These are phyloP conservation scores for Aphidius gifuensis DNA, from an alignment of 1,140 invertebrate species.

Conservation along the genomic window DNA sequence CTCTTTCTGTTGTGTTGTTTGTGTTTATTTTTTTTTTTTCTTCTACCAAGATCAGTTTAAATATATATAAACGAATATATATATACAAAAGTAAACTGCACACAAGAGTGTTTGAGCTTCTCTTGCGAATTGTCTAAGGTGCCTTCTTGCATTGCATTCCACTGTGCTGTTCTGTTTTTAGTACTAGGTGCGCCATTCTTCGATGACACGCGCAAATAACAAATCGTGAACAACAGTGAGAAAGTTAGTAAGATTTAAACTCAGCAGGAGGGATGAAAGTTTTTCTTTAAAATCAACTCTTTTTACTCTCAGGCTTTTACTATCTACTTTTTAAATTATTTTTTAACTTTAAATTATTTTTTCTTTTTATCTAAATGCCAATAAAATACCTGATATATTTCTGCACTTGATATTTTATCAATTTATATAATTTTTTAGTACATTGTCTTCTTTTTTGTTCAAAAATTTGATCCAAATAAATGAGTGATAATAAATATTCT, in stretches of 20 bases:
- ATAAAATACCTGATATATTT: too few relatives aligned
- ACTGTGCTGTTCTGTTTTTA: slow-evolving; percentile 51
- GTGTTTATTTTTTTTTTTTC: not conserved
- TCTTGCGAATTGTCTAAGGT: slow-evolving; percentile 32
- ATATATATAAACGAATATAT: too few relatives aligned
- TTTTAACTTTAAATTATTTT: not conserved
- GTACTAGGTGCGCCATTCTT: slow-evolving; percentile 51
- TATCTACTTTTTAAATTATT: not conserved
- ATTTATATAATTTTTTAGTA: too few relatives aligned
- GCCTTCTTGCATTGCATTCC: slow-evolving; percentile 47
- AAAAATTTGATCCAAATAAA: too few relatives aligned
- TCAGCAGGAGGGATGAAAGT: too few relatives aligned
- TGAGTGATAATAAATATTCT: too few relatives aligned
- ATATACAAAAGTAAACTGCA: slow-evolving; percentile 12
- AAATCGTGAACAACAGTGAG: not conserved
- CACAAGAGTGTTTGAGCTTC: not conserved
- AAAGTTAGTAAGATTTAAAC: not conserved
- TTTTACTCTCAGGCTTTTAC: too few relatives aligned
- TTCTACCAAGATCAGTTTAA: too few relatives aligned
- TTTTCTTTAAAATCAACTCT: too few relatives aligned
- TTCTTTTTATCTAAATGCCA: not conserved
- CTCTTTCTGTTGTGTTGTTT: not conserved
- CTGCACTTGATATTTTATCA: too few relatives aligned
- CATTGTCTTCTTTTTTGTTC: too few relatives aligned
- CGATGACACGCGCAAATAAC: slow-evolving; percentile 46